Base-by-base conservation (phyloP, 2,888 invertebrate species). In the Aricia artaxerxes region DNA sequence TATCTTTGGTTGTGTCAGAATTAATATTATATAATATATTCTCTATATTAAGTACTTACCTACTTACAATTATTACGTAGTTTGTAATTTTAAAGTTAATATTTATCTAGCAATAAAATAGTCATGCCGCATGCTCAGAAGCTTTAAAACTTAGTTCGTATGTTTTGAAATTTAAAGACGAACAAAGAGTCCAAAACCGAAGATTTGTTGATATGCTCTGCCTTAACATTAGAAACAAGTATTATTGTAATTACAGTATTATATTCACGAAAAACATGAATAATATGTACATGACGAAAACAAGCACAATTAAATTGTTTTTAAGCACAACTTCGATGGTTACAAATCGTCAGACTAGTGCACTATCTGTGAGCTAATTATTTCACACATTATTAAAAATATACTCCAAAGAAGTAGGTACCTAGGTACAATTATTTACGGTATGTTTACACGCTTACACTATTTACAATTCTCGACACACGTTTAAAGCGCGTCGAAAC, bases 221-320 rank as follows among this genome's bases (percentile, higher is more conserved):
- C 53, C 53, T 57, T 69, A 69, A 69, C 13, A 69, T 69, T 35
- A 69, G 16, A 57, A 57, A 57, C 57, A 57, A 16, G 57, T 49
- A 49, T 49, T 49, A 49, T 13, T 13, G 53, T 53, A 53, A 53
- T 53, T 13, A 53, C 13, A 53, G 13, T 53, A 53, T 57, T 57
- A 16, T 57, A 57, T 57, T 57, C 64, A 69, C 64, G 24, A n/a
- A 69, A 31, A 38, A 38, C 9, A 69, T 57, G 57, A 57, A 57
- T 16, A 75, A 24, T 75, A 75, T 49, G 24, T 49, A 75, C 75
- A 75, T 31, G 4, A 76, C 76, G 16, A 31, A 76, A 76, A 75
- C 49, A 76, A 76, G 76, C 76, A 76, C 57, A 76, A 69, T 31
- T 57, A 57, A 76, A 53, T 76, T 16, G 16, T 76, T 76, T 73